Percentiles rank a stretch among this genome's conserved stretches.
Evolutionary conservation across 2,797 vertebrate genomes (phyloP).

Genomic region (Anomalospiza imberbis): DNA sequence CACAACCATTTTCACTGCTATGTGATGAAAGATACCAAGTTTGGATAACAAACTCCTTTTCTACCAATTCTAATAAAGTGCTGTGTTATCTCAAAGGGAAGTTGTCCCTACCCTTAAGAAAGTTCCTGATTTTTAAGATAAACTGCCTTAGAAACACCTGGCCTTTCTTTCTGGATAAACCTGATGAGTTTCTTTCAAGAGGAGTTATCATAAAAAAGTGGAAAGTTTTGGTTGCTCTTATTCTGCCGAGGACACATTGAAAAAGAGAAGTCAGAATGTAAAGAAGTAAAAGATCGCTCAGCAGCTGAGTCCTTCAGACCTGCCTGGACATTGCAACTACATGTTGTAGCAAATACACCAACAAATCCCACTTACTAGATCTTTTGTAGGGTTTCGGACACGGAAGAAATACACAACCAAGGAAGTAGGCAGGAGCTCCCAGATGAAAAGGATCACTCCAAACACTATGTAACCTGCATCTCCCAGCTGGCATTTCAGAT

Average conservation of each 20-base stretch:
- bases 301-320: background rate
- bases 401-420: conserved; percentile 95
- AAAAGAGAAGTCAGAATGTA: background rate
- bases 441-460: conserved; percentile 90
- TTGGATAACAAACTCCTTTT: background rate
- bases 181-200: background rate
- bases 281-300: background rate
- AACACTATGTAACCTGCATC: conserved; percentile 90
- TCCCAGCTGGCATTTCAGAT: conserved; percentile 88
- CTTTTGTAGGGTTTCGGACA: conserved; percentile 85
- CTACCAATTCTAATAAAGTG: background rate
- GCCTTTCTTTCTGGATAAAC: background rate
- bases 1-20: background rate
- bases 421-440: conserved; percentile 94
- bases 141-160: background rate
- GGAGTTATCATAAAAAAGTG: background rate
- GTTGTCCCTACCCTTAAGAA: background rate
- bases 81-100: background rate
- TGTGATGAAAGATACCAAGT: background rate
- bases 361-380: conserved; percentile 79
- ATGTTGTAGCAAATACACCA: background rate
- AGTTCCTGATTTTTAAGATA: background rate
- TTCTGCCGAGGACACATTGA: background rate
- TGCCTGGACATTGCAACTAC: background rate
- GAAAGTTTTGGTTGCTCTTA: background rate